Evolutionary conservation across 2,888 invertebrate genomes (phyloP), one percentile per base, ranked within the genome.

Genomic region (Notodonta dromedarius): DNA sequence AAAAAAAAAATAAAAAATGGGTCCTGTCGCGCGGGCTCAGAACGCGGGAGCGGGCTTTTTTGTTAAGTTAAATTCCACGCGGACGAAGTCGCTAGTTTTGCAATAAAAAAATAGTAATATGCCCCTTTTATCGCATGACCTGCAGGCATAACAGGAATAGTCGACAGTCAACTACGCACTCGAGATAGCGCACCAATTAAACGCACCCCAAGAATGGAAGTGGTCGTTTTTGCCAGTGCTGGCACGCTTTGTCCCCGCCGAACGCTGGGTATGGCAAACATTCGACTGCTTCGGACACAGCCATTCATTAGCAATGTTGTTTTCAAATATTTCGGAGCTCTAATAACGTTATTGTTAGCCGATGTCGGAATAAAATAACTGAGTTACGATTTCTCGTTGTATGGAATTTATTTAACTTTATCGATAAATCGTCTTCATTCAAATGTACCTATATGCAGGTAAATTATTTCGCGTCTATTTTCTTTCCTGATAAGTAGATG

Each of bases 231-330:
- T 90, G 86, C 76, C 65, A 69, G 73, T 65, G 74, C 71, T 66
- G 77, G 77, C 79, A 74, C 79, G 82, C 90, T 91, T 90, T 90
- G 89, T 86, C 77, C 69, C 69, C 74, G 82, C 89, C 88, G 90
- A 86, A 84, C 77, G 78, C 82, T 71, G 82, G 73, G 80, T 73
- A 87, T 83, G 83, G 76, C 82, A 86, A 86, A 84, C 82, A 87
- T 90, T 84, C 78, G 77, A 72, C 77, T 75, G 79, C 76, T 78
- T 79, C 76, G 71, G 80, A 79, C 76, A 84, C 78, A 80, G 80
- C 76, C 78, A 79, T 83, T 83, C 78, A 79, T 80, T 86, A 83
- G 78, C 78, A 82, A 84, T 85, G 82, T 86, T 83, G 79, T 80
- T 80, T 79, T 71, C 72, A 77, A 75, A 75, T 82, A 83, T 82